phyloP scores from a whole-genome alignment of 2,113 vertebrate genomes.

The Terrapene triunguis region DNA sequence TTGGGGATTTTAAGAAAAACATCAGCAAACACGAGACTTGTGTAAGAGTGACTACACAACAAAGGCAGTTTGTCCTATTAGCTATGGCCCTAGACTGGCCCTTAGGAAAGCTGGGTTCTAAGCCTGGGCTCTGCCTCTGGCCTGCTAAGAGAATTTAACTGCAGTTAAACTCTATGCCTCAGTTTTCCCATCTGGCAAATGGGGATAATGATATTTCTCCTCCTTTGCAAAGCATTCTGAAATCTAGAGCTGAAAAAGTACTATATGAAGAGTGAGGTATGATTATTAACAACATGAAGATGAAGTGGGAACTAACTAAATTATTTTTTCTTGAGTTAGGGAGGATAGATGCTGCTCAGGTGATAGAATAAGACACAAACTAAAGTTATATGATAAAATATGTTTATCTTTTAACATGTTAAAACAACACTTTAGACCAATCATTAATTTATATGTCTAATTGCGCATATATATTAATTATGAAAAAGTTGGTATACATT shows the following conservation, averaged over 20 bases:
- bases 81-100: background rate
- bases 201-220: background rate
- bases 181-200: background rate
- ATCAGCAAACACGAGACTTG: background rate
- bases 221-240: background rate
- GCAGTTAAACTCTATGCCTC: background rate
- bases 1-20: background rate
- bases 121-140: background rate
- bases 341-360: background rate
- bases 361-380: background rate
- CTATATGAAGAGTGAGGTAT: background rate
- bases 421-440: background rate
- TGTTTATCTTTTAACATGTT: background rate
- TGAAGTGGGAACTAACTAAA: background rate
- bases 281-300: background rate
- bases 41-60: background rate
- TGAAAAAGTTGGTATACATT: background rate
- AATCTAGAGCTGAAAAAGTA: background rate
- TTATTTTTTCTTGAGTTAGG: background rate
- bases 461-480: background rate
- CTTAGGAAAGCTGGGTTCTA: background rate
- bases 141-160: background rate
- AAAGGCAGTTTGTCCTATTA: background rate
- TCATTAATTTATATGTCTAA: background rate
- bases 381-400: background rate